Evolutionary conservation across 2,113 vertebrate species (phyloP), one percentile per base, ranked within the genome.

Genomic region (Perccottus glenii): DNA sequence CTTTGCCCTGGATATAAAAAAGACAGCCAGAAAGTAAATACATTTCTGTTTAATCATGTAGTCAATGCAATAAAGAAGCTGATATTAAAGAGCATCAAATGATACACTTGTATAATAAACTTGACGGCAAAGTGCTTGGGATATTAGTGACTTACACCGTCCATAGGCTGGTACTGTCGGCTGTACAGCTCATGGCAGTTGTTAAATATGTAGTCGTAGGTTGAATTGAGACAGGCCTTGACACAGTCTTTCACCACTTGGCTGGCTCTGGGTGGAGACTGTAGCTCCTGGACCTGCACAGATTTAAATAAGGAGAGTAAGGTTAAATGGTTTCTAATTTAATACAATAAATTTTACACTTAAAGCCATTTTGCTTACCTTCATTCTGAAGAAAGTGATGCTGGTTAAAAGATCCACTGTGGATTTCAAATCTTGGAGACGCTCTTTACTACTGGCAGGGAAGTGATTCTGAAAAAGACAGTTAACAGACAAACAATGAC

Each of bases 331-430:
- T 14, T 53, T 4, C 15, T 33, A 53, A 27, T 1, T 50, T 53
- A 32, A 2, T 33, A 5, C 1, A 5, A 11, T 14, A 14, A 11
- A 3, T 52, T 11, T 4, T 33, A 45, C 10, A 11, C 10, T 3
- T 33, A 53, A 53, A 14, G 9, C 0, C 1, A 6, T 27, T 11
- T 67, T 32, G 0, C 6, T 8, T 91, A 99, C 98, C 95, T 99
- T 99, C 98, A 99, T 99, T 81, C 98, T 94, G 90, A 99, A 99
- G 91, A 99, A 99, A 0, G 98, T 99, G 90, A 99, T 99, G 91
- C 98, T 99, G 78, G 98, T 99, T 71, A 99, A 93, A 67, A 99
- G 94, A 85, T 99, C 98, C 76, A 99, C 97, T 0, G 98, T 99
- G 51, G 98, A 99, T 80, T 99, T 99, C 58, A 99, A 87, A 83